Evolutionary conservation across 2,113 vertebrate species (phyloP).

Genomic region (Tachycineta bicolor): DNA sequence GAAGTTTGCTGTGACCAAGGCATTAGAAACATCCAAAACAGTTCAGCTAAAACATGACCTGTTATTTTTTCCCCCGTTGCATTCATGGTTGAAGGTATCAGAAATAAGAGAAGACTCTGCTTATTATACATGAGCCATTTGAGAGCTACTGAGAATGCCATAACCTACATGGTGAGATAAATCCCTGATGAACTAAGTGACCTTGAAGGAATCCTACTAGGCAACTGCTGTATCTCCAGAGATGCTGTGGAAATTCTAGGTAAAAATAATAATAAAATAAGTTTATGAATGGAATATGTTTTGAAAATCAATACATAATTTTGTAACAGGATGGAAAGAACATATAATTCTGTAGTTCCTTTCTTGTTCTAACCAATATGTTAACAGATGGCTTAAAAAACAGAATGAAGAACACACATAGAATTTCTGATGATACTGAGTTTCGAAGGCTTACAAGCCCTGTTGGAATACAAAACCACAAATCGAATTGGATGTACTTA

Average conservation of each 20-base stretch:
- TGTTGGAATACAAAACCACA: neutral
- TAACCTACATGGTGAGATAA: slow-evolving; percentile 23
- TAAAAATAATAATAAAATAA: neutral
- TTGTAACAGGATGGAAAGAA: neutral
- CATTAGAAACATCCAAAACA: neutral
- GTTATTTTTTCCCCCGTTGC: neutral
- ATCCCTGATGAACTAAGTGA: neutral
- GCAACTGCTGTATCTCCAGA: slow-evolving; percentile 27
- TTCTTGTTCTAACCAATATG: neutral
- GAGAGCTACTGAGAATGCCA: slow-evolving; percentile 11
- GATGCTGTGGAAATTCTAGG: slow-evolving; percentile 41
- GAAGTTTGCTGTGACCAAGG: neutral
- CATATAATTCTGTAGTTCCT: neutral
- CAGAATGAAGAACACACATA: neutral
- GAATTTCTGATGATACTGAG: neutral
- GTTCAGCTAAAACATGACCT: neutral
- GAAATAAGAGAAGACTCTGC: slow-evolving; percentile 16
- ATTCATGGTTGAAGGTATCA: slow-evolving; percentile 18
- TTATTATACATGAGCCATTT: slow-evolving; percentile 33
- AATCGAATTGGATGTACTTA: neutral
- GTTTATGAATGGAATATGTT: neutral
- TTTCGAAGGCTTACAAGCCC: neutral
- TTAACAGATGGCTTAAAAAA: neutral
- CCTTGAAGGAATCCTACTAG: slow-evolving; percentile 48
- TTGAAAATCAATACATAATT: neutral